Evolutionary conservation across 2,113 vertebrate genomes (phyloP).

Genomic region (Cettia cetti): DNA sequence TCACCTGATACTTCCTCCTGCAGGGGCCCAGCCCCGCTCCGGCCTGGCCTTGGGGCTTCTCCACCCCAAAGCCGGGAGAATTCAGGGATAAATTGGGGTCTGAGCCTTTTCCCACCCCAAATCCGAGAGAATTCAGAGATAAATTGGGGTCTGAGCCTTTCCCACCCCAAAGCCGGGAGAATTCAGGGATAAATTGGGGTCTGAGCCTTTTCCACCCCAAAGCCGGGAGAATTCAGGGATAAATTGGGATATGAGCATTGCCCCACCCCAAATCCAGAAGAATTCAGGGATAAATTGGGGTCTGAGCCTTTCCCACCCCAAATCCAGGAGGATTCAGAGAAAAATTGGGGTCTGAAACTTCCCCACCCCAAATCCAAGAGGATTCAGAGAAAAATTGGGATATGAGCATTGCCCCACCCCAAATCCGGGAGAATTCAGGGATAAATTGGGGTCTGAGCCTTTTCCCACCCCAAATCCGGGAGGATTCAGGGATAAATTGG

Average conservation of each 20-base stretch:
- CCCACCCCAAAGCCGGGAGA: too few species aligned
- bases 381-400: background rate
- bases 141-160: too few species aligned
- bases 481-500: accelerated
- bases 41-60: too few species aligned
- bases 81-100: background rate
- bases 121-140: accelerated
- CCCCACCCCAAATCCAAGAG: too few species aligned
- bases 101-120: background rate
- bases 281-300: background rate
- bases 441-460: too few species aligned
- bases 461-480: background rate
- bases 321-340: too few species aligned
- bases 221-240: accelerated
- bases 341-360: background rate
- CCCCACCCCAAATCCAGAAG: too few species aligned
- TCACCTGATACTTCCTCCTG: background rate
- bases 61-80: accelerated
- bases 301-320: background rate
- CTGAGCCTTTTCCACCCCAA: background rate
- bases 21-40: background rate
- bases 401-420: too few species aligned
- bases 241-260: background rate
- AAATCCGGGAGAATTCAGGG: too few species aligned
- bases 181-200: background rate